Evolutionary conservation across 2,888 invertebrate species (phyloP), one percentile per base, ranked within the genome.

Genomic region (Liopterus haemorrhoidalis): DNA sequence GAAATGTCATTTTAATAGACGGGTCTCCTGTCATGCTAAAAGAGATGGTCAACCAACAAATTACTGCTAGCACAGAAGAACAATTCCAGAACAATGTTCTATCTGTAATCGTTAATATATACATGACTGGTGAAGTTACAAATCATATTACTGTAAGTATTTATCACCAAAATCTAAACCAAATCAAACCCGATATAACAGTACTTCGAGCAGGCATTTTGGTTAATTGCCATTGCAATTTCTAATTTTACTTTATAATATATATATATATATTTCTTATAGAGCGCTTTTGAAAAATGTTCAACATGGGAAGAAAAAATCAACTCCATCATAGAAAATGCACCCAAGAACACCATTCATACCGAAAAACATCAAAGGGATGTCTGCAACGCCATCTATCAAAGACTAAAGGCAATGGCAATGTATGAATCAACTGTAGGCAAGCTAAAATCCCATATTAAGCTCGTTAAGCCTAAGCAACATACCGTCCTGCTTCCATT

Each of bases 1-100:
- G 85, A 2, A 71, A 74, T 28, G 56, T 87, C 2, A 70, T 84
- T 56, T 74, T 90, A 9, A 72, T 96, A 35, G 95, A 95, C 62
- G 92, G 93, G 6, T 72, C 84, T 0, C 86, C 85, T 0, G 73
- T 76, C 21, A 75, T 79, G 61, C 67, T 85, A 15, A 74, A 75
- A 58, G 67, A 68, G 0, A 52, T 78, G 2, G 55, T 71, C 0
- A 64, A 68, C 0, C 65, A 70, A 57, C 69, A 71, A 2, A 58
- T 76, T 8, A 62, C 62, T 22, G 62, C 65, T 16, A 68, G 66
- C 41, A 69, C 68, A 35, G 73, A 76, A 21, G 51, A 60, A 0
- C 70, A 74, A 44, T 64, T 79, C 1, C 74, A 82, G 57, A 76
- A 74, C 55, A 70, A 65, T 46, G 56, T 81, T 1, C 59, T 81